These are phyloP conservation scores for Rhagologus leucostigma DNA, from an alignment of 2,113 vertebrate genomes.

Conservation along the genomic window DNA sequence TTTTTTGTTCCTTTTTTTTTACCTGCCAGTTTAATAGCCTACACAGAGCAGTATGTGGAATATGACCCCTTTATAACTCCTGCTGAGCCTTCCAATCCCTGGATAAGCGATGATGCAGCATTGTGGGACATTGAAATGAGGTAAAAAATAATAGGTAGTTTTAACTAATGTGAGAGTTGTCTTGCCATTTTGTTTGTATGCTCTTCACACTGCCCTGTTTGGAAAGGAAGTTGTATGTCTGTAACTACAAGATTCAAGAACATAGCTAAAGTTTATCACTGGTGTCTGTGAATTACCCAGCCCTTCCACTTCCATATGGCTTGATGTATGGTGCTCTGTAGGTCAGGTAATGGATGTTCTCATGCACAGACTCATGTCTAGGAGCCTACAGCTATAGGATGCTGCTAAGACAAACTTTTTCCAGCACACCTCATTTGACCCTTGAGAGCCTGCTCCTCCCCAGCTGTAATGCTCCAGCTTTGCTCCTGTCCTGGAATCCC, in stretches of 20 bases:
- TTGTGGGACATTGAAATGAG: conserved; percentile 93
- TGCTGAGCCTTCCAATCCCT: conserved; percentile 92
- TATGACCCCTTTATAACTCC: conserved; percentile 88
- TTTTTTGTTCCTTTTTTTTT: neutral
- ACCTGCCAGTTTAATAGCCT: conserved; percentile 83
- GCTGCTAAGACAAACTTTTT: neutral
- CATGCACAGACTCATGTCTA: neutral
- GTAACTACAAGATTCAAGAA: neutral
- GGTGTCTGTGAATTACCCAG: neutral
- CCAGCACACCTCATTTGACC: neutral
- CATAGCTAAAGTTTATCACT: neutral
- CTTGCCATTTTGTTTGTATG: neutral
- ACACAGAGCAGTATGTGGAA: conserved; percentile 91
- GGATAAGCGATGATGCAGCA: conserved; percentile 87
- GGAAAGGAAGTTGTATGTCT: neutral
- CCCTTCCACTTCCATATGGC: neutral
- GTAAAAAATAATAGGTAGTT: conserved; percentile 66
- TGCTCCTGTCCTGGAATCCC: neutral
- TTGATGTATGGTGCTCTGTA: neutral
- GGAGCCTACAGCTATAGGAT: neutral
- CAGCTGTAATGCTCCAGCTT: neutral
- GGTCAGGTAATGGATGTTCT: neutral
- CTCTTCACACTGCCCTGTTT: neutral
- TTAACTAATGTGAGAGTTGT: neutral
- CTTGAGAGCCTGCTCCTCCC: neutral